Evolutionary conservation across 2,888 invertebrate genomes (phyloP).

Genomic region (Oscheius sp.): DNA sequence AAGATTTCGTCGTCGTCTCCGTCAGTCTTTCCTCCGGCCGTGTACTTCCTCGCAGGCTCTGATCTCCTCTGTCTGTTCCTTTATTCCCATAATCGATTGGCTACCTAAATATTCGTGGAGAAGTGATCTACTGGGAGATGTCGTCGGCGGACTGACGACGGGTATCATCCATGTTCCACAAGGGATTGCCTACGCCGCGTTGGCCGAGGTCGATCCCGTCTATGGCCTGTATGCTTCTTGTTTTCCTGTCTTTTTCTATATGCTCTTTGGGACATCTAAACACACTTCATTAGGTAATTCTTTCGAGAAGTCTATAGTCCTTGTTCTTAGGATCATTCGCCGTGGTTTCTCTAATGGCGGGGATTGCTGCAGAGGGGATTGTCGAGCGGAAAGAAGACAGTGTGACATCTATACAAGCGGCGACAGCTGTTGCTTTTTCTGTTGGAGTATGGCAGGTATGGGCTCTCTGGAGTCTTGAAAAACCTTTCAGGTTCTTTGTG

Average conservation of each 20-base stretch:
- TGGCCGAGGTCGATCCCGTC: slow-evolving; percentile 76
- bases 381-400: neutral
- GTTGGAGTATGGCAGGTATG: slow-evolving; percentile 37
- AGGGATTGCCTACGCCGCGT: slow-evolving; percentile 76
- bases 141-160: slow-evolving; percentile 39
- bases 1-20: slow-evolving; percentile 14
- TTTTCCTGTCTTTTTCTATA: slow-evolving; percentile 89
- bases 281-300: slow-evolving; percentile 85
- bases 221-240: slow-evolving; percentile 85
- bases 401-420: slow-evolving; percentile 21
- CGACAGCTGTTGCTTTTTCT: slow-evolving; percentile 30
- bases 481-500: slow-evolving; percentile 81
- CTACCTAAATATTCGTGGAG: slow-evolving; percentile 31
- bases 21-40: slow-evolving; percentile 17
- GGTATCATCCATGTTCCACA: slow-evolving; percentile 44
- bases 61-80: slow-evolving; percentile 6
- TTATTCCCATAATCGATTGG: slow-evolving; percentile 36
- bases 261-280: slow-evolving; percentile 86
- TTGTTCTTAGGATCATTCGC: slow-evolving; percentile 35
- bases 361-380: slow-evolving; percentile 12
- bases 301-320: neutral
- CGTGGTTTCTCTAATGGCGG: slow-evolving; percentile 38
- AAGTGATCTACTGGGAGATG: slow-evolving; percentile 21
- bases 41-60: neutral
- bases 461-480: neutral